Conservation (phyloP, 1,140 invertebrate species). For the Neodiprion fabricii region DNA sequence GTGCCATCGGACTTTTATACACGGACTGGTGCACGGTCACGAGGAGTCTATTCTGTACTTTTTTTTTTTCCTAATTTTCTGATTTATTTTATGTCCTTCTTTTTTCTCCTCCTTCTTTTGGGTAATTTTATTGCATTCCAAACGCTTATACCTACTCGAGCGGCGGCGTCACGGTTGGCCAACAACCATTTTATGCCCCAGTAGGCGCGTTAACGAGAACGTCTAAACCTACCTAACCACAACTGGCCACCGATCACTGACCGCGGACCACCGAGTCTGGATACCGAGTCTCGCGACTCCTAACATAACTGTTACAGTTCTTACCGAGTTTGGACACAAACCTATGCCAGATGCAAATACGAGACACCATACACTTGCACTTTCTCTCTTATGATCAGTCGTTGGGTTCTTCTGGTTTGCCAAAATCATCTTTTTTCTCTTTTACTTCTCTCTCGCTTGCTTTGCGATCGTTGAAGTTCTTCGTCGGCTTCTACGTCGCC, state of each 20-base stretch:
- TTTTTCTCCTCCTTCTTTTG: neutral
- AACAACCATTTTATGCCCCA: constrained; percentile 5
- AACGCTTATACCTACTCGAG: neutral
- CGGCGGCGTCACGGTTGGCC: neutral
- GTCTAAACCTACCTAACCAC: neutral
- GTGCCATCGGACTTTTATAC: constrained; percentile 16
- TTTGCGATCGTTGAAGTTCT: too few species aligned
- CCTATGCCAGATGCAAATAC: neutral
- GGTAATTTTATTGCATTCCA: constrained; percentile 5
- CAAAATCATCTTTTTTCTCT: too few species aligned
- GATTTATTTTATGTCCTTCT: neutral
- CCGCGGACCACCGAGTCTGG: neutral
- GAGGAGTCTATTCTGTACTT: neutral
- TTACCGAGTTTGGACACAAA: neutral
- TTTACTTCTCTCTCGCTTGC: too few species aligned
- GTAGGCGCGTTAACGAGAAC: constrained; percentile 1
- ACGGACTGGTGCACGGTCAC: neutral
- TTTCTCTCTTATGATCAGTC: neutral
- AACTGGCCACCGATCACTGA: neutral
- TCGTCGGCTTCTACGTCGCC: too few species aligned
- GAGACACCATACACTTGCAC: neutral
- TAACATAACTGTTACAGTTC: neutral
- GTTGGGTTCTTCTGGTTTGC: too few species aligned
- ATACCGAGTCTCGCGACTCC: neutral
- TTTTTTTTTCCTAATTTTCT: neutral